Base-by-base conservation (phyloP, 2,888 invertebrate species). In the Noctua pronuba region DNA sequence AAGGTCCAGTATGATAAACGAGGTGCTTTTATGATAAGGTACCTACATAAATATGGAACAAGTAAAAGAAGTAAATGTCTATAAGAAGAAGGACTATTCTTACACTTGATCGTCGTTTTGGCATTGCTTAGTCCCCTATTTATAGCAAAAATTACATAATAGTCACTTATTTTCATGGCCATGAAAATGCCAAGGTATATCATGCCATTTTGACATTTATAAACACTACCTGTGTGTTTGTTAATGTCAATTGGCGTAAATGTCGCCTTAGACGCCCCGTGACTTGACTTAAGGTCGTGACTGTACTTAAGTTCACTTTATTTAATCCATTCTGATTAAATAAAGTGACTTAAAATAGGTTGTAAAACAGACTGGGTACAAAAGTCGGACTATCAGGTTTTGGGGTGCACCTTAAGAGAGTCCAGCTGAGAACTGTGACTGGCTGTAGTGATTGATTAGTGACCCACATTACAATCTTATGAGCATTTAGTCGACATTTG, bases 1-100 rank as follows among this genome's bases (percentile, higher is more conserved):
- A 69, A 49, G 55, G 76, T 74, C 65, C 65, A 21, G 49, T 18
- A 7, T 49, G 35, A 69, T 69, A 76, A 82, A 69, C 16, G 76
- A 58, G 58, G 28, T 58, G 35, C 8, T 69, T 65, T 31, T 64
- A 58, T 58, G 55, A 41, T 58, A 65, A 55, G 31, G 41, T 77
- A 28, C 21, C 21, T 44, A 38, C 28, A 46, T 80, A 46, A 62
- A 79, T 80, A 52, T 62, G 52, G 66, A 80, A 60, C 28, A 38
- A 52, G 35, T 52, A 10, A 67, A 65, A 31, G 4, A 10, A 64
- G 65, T 72, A 35, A 46, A 31, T 46, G 46, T 67, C 41, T 44
- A 10, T 1, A 6, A 21, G 55, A 58, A 18, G 1, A 24, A 38
- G 2, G 1, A 24, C 24, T 41, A 28, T 18, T 68, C 7, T 38